phyloP scores from a whole-genome alignment of 1,140 invertebrate genomes.

The Drosophila chauvacae region DNA sequence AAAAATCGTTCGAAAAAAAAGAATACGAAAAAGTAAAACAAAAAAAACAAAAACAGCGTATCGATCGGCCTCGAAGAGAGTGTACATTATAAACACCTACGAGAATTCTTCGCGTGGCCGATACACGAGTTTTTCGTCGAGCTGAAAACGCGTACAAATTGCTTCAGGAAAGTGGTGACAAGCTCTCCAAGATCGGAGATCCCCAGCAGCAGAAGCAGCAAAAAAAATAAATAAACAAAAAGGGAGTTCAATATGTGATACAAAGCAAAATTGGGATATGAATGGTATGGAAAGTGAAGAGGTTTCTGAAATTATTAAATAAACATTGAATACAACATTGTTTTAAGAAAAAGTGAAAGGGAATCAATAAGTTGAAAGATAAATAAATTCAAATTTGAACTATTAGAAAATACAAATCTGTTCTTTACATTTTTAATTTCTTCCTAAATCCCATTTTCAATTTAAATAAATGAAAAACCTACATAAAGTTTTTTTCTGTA shows the following conservation, averaged over 20 bases:
- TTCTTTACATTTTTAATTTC: no score
- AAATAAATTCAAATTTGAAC: background rate
- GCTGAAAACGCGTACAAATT: slow-evolving; percentile 77
- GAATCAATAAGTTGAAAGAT: background rate
- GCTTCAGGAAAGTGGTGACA: slow-evolving; percentile 78
- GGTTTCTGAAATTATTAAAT: background rate
- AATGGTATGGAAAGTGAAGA: slow-evolving; percentile 17
- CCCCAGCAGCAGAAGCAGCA: slow-evolving; percentile 11
- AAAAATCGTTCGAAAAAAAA: slow-evolving; percentile 61
- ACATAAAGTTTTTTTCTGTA: background rate
- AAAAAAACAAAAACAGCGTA: slow-evolving; percentile 42
- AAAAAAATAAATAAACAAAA: slow-evolving; percentile 28
- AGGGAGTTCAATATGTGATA: slow-evolving; percentile 23
- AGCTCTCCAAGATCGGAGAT: slow-evolving; percentile 50
- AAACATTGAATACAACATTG: background rate
- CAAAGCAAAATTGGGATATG: slow-evolving; percentile 52
- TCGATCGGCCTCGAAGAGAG: slow-evolving; percentile 51
- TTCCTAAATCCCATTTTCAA: background rate
- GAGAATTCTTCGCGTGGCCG: slow-evolving; percentile 59
- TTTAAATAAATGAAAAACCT: background rate
- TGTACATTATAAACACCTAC: slow-evolving; percentile 82
- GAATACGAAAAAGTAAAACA: slow-evolving; percentile 37
- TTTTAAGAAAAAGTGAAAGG: background rate
- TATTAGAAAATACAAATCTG: background rate
- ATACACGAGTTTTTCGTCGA: slow-evolving; percentile 56